Percentiles rank a stretch among this genome's conserved stretches.
These are phyloP conservation scores for Cichlasoma orientale DNA, from an alignment of 2,797 vertebrate genomes.

Conservation along the genomic window DNA sequence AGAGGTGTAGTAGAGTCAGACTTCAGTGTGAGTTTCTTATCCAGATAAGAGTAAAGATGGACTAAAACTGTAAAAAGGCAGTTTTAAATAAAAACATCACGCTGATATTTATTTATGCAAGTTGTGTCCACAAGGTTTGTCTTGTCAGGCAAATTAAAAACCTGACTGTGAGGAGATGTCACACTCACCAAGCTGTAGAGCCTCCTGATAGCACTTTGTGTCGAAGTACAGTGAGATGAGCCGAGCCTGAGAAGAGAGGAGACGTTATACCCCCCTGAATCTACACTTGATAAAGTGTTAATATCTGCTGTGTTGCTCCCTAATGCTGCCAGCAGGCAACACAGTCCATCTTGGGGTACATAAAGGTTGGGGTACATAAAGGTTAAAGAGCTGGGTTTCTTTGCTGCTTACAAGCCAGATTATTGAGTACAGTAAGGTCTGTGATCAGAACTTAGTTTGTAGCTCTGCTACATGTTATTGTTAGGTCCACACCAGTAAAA, in stretches of 20 bases:
- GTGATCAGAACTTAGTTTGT: not conserved
- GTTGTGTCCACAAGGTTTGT: not conserved
- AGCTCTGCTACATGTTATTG: not conserved
- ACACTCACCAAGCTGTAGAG: conserved; percentile 91
- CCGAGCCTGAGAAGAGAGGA: conserved; percentile 84
- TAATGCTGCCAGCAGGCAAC: too few relatives aligned
- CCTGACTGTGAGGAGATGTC: not conserved
- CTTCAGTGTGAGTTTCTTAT: not conserved
- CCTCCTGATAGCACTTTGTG: conserved; percentile 97
- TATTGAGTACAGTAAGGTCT: too few relatives aligned
- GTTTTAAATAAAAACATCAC: not conserved
- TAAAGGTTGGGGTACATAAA: not conserved
- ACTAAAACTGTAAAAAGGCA: not conserved
- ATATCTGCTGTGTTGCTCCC: not conserved
- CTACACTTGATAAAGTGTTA: not conserved
- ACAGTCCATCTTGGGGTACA: not conserved
- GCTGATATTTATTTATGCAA: too few relatives aligned
- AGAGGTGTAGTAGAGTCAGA: not conserved
- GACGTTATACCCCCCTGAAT: not conserved
- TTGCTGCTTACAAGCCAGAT: not conserved
- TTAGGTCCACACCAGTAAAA: not conserved
- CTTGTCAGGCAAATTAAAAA: not conserved
- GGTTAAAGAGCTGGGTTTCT: not conserved
- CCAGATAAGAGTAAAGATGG: not conserved
- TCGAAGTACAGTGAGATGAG: conserved; percentile 97